Conservation (phyloP, 2,888 invertebrate genomes). For the Andrena trimmerana region DNA sequence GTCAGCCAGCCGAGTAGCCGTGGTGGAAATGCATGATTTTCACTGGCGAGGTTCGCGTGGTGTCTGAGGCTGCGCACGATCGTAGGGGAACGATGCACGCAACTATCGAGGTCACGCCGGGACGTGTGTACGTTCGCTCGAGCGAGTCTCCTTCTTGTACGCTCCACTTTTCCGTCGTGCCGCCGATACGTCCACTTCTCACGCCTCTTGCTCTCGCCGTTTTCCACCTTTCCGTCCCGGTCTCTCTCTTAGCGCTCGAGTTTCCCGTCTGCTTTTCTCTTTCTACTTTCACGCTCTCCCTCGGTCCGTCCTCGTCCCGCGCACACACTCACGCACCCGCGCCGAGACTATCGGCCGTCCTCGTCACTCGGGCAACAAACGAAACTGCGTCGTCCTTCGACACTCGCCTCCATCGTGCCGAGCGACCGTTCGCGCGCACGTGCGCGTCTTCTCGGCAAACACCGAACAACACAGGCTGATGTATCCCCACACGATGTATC, state of each 20-base stretch:
- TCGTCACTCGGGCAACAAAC: slow-evolving; percentile 7
- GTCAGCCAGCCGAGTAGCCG: slow-evolving; percentile 66
- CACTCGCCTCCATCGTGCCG: slow-evolving; percentile 3
- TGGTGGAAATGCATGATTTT: slow-evolving; percentile 72
- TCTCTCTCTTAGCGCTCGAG: slow-evolving; percentile 17
- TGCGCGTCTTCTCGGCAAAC: slow-evolving; percentile 23
- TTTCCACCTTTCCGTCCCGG: slow-evolving; percentile 14
- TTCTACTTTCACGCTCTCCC: slow-evolving; percentile 35
- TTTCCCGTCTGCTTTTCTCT: slow-evolving; percentile 30
- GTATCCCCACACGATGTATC: slow-evolving; percentile 7
- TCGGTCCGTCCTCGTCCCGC: slow-evolving; percentile 9
- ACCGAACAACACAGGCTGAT: slow-evolving; percentile 18
- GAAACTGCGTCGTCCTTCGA: slow-evolving; percentile 19
- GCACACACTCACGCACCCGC: not conserved
- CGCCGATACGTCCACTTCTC: slow-evolving; percentile 15
- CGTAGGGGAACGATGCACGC: slow-evolving; percentile 35
- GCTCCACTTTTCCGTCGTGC: slow-evolving; percentile 60
- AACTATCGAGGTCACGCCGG: slow-evolving; percentile 70
- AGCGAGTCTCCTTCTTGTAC: slow-evolving; percentile 54
- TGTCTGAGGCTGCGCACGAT: slow-evolving; percentile 56
- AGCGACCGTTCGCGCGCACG: slow-evolving; percentile 19
- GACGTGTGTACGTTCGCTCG: slow-evolving; percentile 49
- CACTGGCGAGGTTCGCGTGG: slow-evolving; percentile 70
- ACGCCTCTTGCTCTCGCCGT: slow-evolving; percentile 31
- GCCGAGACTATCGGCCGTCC: not conserved